Evolutionary conservation across 2,113 vertebrate genomes (phyloP).

Genomic region (Columba livia): DNA sequence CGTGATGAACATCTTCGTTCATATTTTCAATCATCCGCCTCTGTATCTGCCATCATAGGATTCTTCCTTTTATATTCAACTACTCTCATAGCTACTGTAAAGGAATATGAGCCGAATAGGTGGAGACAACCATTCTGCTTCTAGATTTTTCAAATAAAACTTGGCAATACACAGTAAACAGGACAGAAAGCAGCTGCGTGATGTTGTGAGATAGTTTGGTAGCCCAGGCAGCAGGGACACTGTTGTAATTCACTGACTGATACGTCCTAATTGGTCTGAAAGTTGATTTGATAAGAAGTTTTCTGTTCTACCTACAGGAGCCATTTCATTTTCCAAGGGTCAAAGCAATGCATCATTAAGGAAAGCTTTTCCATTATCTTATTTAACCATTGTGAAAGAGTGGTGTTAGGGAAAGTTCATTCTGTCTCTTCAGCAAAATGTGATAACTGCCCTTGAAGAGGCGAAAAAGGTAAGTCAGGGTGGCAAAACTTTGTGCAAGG

Average conservation of each 20-base stretch:
- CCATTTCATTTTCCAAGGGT: background rate
- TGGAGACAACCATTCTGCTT: background rate
- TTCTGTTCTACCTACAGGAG: constrained; percentile 2
- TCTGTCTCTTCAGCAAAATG: background rate
- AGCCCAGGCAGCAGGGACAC: constrained; percentile 5
- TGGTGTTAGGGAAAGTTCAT: background rate
- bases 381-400: background rate
- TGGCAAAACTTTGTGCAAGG: background rate
- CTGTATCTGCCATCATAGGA: background rate
- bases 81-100: background rate
- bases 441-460: background rate
- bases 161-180: background rate
- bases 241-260: background rate
- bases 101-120: background rate
- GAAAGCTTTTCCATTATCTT: constrained; percentile 16
- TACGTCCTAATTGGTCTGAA: constrained; percentile 1
- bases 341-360: background rate
- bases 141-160: background rate
- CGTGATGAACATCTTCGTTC: background rate
- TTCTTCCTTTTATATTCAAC: background rate
- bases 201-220: background rate
- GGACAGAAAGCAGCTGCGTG: background rate
- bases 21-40: background rate
- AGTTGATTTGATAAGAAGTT: constrained; percentile 46
- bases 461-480: background rate